Evolutionary conservation across 2,113 vertebrate species (phyloP).

Genomic region (Ascaphus truei): DNA sequence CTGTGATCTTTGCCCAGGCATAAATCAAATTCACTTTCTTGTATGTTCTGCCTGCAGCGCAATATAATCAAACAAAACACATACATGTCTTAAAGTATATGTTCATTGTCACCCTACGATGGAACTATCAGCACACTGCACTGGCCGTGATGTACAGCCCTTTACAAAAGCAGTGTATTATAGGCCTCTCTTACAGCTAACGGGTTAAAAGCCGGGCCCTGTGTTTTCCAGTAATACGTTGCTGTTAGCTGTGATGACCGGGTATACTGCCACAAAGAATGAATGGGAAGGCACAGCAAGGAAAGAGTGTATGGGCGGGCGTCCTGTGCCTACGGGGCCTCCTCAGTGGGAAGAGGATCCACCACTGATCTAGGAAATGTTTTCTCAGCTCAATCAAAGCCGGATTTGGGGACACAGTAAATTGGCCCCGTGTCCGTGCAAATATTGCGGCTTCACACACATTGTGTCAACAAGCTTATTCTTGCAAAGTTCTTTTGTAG

Average conservation of each 20-base stretch:
- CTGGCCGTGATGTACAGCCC: no score
- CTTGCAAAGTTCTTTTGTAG: not conserved
- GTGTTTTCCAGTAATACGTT: not conserved
- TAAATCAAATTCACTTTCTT: not conserved
- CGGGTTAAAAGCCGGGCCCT: no score
- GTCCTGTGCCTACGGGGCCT: not conserved
- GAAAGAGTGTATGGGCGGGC: not conserved
- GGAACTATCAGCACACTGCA: no score
- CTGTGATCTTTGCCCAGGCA: not conserved
- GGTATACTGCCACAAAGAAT: not conserved
- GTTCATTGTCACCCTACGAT: no score
- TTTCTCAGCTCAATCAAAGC: constrained; percentile 19
- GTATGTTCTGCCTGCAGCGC: no score
- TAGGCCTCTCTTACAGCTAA: no score
- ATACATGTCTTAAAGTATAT: no score
- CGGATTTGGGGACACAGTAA: constrained; percentile 8
- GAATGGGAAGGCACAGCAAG: not conserved
- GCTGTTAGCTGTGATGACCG: not conserved
- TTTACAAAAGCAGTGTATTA: no score
- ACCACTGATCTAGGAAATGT: not conserved
- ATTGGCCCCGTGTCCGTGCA: not conserved
- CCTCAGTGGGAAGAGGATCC: not conserved
- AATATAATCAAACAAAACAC: no score
- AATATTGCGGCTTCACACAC: constrained; percentile 25
- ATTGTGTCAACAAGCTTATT: not conserved